Evolutionary conservation across 2,888 invertebrate species (phyloP).

Genomic region (Dolomedes plantarius): DNA sequence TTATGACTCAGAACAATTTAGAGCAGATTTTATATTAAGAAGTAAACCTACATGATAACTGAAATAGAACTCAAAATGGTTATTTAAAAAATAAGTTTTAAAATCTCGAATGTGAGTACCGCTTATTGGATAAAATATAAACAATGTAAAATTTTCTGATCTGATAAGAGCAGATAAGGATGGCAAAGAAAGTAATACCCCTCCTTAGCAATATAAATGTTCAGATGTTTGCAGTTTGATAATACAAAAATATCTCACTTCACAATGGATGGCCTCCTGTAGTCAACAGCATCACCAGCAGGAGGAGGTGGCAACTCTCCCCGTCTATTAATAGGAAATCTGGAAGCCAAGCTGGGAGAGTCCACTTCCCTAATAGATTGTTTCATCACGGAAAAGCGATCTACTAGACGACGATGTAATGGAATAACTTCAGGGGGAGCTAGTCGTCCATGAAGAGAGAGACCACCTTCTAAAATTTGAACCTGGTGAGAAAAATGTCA

Average conservation of each 20-base stretch:
- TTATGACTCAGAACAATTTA: no score
- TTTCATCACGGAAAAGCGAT: slow-evolving; percentile 89
- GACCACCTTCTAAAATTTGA: slow-evolving; percentile 85
- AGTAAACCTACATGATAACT: no score
- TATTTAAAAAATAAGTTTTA: no score
- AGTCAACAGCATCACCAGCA: slow-evolving; percentile 41
- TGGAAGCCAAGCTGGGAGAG: slow-evolving; percentile 57
- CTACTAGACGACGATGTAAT: slow-evolving; percentile 90
- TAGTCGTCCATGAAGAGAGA: slow-evolving; percentile 88
- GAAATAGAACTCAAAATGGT: no score
- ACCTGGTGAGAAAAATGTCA: slow-evolving; percentile 74
- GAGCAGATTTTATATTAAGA: no score
- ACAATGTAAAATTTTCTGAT: no score
- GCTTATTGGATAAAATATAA: no score
- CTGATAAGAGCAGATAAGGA: no score
- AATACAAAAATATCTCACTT: slow-evolving; percentile 46
- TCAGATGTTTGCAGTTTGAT: no score
- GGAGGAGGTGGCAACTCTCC: slow-evolving; percentile 65
- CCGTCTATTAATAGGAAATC: slow-evolving; percentile 43
- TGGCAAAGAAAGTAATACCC: no score
- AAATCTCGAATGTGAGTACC: no score
- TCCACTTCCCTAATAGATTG: slow-evolving; percentile 79
- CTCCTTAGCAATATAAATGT: no score
- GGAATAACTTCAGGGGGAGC: slow-evolving; percentile 94
- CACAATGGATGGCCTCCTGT: slow-evolving; percentile 65